A percentile compares a stretch with the other conserved stretches of the same genome.
Evolutionary conservation across 2,113 vertebrate genomes (phyloP).

Genomic region (Leptosomus discolor): DNA sequence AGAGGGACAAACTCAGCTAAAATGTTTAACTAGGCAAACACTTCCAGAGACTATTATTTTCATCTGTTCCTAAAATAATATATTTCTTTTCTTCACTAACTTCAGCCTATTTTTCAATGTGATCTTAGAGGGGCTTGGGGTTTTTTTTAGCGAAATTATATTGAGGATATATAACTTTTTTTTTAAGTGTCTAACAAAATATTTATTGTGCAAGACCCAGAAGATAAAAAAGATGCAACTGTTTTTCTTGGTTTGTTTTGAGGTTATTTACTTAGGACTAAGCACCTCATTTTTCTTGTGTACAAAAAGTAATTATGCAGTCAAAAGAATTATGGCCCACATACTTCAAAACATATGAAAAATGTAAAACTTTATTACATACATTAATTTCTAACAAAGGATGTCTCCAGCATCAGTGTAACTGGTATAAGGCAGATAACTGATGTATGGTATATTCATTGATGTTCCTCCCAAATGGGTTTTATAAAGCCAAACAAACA

Average conservation of each 20-base stretch:
- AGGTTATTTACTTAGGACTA: constrained; percentile 82
- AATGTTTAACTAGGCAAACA: constrained; percentile 1
- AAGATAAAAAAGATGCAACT: constrained; percentile 77
- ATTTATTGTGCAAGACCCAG: constrained; percentile 68
- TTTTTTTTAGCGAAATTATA: constrained; percentile 32
- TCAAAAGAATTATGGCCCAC: constrained; percentile 81
- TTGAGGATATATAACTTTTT: constrained; percentile 39
- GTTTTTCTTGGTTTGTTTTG: constrained; percentile 78
- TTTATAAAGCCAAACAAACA: constrained; percentile 80
- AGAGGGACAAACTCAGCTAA: background rate
- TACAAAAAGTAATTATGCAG: constrained; percentile 85
- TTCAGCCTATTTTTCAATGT: background rate
- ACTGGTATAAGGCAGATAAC: constrained; percentile 76
- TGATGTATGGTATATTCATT: constrained; percentile 70
- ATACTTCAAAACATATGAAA: constrained; percentile 85
- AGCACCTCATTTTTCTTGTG: constrained; percentile 83
- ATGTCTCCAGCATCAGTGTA: constrained; percentile 73
- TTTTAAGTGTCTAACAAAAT: constrained; percentile 68
- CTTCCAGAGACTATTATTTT: background rate
- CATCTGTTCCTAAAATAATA: constrained; percentile 3
- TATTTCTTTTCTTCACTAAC: constrained; percentile 3
- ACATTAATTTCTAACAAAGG: constrained; percentile 84
- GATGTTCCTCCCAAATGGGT: constrained; percentile 79
- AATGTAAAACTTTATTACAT: constrained; percentile 87
- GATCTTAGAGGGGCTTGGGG: background rate